Percentiles rank a stretch among this genome's conserved stretches.
Evolutionary conservation across 2,797 vertebrate species (phyloP).

Genomic region (Protosalanx chinensis): DNA sequence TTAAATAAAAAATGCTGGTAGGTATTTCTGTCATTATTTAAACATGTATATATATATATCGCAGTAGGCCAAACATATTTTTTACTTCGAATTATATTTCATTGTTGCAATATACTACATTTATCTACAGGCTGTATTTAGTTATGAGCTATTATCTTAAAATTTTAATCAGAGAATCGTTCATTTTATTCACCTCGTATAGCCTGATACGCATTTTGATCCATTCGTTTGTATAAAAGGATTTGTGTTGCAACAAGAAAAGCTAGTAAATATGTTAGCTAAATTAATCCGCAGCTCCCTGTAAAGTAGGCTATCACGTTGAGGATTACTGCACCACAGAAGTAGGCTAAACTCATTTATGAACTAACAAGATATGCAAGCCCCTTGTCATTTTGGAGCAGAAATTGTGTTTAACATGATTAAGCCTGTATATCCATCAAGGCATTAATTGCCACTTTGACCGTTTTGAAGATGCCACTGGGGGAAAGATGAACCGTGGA

Average conservation of each 20-base stretch:
- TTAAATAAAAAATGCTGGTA: background rate
- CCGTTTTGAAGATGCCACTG: background rate
- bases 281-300: background rate
- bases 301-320: background rate
- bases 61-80: no score
- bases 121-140: no score
- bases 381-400: constrained; percentile 1
- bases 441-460: background rate
- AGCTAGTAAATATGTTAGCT: background rate
- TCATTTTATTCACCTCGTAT: background rate
- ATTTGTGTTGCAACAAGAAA: background rate
- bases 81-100: no score
- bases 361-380: constrained; percentile 8
- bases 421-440: constrained; percentile 7
- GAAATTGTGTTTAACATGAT: constrained; percentile 3
- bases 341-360: background rate
- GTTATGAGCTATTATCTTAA: no score
- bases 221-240: background rate
- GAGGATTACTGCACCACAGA: background rate
- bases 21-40: background rate
- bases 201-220: background rate
- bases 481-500: background rate
- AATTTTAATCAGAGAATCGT: background rate
- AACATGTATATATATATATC: no score
- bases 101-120: no score